Evolutionary conservation across 35 echinoderm and acorn worm genomes (phyloP).

Genomic region (Amphiura filiformis): DNA sequence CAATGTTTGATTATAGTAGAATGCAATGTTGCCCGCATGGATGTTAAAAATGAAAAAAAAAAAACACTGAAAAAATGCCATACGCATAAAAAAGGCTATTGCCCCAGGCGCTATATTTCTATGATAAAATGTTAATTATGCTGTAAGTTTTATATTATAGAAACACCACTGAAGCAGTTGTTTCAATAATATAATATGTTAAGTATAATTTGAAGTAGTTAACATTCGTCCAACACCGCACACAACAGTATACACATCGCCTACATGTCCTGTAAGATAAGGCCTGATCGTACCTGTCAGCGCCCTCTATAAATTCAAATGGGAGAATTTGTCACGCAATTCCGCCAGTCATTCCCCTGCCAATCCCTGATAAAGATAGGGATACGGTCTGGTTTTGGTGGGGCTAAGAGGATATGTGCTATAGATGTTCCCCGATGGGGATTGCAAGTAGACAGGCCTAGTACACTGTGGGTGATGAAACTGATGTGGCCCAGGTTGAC

Average conservation of each 20-base stretch:
- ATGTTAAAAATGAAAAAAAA: not conserved
- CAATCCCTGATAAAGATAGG: conserved; percentile 58
- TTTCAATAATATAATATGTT: too few species aligned
- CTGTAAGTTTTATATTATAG: too few species aligned
- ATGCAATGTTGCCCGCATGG: not conserved
- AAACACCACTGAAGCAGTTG: too few species aligned
- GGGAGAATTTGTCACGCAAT: conserved; percentile 68
- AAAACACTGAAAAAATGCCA: not conserved
- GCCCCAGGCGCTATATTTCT: too few species aligned
- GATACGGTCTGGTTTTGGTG: conserved; percentile 68
- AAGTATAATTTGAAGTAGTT: too few species aligned
- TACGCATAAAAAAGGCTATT: too few species aligned
- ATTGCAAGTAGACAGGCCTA: conserved; percentile 80
- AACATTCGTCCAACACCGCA: too few species aligned
- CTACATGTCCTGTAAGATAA: too few species aligned
- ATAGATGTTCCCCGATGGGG: conserved; percentile 93
- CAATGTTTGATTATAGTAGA: not conserved
- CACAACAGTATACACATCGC: too few species aligned
- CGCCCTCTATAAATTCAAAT: conserved; percentile 3
- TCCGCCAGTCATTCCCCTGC: conserved; percentile 52
- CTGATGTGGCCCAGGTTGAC: conserved; percentile 50
- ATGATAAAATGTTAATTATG: too few species aligned
- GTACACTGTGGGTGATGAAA: conserved; percentile 63
- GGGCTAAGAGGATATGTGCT: conserved; percentile 90
- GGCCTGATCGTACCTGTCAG: too few species aligned